Evolutionary conservation across 2,797 vertebrate genomes (phyloP).

Genomic region (Orestias chungarensis): DNA sequence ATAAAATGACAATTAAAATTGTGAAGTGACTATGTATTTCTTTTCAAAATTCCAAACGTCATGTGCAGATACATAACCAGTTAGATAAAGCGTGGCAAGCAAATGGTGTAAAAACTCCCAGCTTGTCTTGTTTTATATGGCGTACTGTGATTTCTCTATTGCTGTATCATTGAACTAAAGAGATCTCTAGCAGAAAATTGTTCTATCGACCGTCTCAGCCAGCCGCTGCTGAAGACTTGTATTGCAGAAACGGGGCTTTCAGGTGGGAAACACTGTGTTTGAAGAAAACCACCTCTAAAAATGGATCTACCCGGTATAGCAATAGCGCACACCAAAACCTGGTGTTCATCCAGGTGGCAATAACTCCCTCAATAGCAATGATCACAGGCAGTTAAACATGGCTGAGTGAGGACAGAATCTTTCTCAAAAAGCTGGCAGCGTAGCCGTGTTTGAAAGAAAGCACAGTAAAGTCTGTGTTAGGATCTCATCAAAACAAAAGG

Average conservation of each 20-base stretch:
- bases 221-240: slow-evolving; percentile 47
- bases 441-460: slow-evolving; percentile 43
- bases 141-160: slow-evolving; percentile 57
- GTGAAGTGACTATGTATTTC: neutral
- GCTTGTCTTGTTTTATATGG: slow-evolving; percentile 52
- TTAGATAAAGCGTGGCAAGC: slow-evolving; percentile 22
- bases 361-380: slow-evolving; percentile 67
- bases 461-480: slow-evolving; percentile 37
- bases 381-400: slow-evolving; percentile 61
- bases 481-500: slow-evolving; percentile 64
- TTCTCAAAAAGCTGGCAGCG: slow-evolving; percentile 44
- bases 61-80: slow-evolving; percentile 2
- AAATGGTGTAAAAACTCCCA: slow-evolving; percentile 39
- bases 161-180: slow-evolving; percentile 64
- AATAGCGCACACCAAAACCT: slow-evolving; percentile 57
- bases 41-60: neutral
- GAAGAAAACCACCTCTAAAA: slow-evolving; percentile 61
- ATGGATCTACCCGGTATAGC: slow-evolving; percentile 51
- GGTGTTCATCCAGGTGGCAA: slow-evolving; percentile 61
- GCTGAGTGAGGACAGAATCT: slow-evolving; percentile 61
- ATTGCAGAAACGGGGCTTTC: slow-evolving; percentile 58
- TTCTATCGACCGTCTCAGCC: slow-evolving; percentile 66
- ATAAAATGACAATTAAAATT: neutral
- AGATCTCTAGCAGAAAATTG: slow-evolving; percentile 74
- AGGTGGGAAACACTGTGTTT: slow-evolving; percentile 62